These are phyloP conservation scores for Himalopsyche tibetana DNA, from an alignment of 2,888 invertebrate species.

Conservation along the genomic window DNA sequence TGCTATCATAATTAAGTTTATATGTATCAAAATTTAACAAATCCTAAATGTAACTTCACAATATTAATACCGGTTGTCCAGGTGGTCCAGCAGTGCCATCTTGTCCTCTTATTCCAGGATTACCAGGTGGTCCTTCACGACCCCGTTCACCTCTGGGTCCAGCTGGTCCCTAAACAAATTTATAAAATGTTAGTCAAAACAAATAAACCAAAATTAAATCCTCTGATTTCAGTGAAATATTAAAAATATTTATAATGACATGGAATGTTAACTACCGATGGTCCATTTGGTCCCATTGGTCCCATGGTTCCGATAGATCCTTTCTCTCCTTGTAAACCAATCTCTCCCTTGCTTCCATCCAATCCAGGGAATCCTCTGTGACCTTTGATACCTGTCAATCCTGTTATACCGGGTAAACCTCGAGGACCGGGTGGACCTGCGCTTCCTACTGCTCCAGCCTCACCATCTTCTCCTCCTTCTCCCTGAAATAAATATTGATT, in stretches of 20 bases:
- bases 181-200: not conserved
- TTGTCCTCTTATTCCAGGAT: constrained; percentile 86
- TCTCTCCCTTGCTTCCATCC: constrained; percentile 89
- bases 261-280: constrained; percentile 75
- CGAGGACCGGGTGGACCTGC: constrained; percentile 85
- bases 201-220: not conserved
- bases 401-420: constrained; percentile 85
- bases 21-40: not conserved
- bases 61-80: constrained; percentile 82
- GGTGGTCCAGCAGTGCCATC: constrained; percentile 88
- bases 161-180: constrained; percentile 80
- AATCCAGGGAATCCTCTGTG: constrained; percentile 88
- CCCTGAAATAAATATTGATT: constrained; percentile 75
- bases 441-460: constrained; percentile 84
- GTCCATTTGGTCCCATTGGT: constrained; percentile 84
- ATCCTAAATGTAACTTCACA: not conserved
- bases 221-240: not conserved
- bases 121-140: constrained; percentile 87
- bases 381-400: constrained; percentile 88
- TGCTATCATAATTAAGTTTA: too few relatives aligned
- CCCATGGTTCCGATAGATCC: constrained; percentile 82
- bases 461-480: constrained; percentile 87
- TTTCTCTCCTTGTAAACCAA: constrained; percentile 86
- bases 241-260: not conserved
- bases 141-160: constrained; percentile 91